Percentiles rank a stretch among this genome's conserved stretches.
Evolutionary conservation across 2,113 vertebrate species (phyloP).

Genomic region (Ceyx melanurus): DNA sequence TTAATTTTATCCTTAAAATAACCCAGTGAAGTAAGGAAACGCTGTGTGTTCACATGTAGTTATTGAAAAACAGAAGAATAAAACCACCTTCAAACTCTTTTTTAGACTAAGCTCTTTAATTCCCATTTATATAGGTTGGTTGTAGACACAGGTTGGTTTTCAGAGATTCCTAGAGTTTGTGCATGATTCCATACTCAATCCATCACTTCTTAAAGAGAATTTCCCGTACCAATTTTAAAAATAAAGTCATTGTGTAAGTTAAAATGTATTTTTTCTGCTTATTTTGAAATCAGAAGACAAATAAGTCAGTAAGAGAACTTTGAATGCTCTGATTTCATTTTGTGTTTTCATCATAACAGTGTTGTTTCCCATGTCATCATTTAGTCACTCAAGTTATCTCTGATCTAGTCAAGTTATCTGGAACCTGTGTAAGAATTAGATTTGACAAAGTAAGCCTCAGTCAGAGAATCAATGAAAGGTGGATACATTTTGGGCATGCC

Average conservation of each 20-base stretch:
- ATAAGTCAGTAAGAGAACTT: background rate
- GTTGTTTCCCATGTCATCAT: background rate
- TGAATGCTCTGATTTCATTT: background rate
- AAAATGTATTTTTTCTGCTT: background rate
- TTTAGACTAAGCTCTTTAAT: background rate
- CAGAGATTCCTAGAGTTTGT: background rate
- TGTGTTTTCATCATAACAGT: background rate
- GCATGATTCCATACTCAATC: background rate
- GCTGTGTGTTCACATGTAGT: background rate
- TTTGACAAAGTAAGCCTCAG: background rate
- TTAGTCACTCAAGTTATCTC: background rate
- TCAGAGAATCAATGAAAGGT: background rate
- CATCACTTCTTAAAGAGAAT: background rate
- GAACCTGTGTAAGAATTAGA: background rate
- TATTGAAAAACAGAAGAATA: background rate
- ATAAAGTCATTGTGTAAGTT: background rate
- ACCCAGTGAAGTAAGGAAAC: background rate
- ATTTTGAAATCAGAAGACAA: background rate
- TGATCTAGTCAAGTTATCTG: constrained; percentile 1
- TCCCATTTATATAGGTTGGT: background rate
- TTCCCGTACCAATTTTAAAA: background rate
- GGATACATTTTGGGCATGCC: background rate
- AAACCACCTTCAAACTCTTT: background rate
- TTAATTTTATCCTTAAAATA: background rate
- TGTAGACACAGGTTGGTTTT: background rate